Percentiles rank a stretch among this genome's conserved stretches.
These are phyloP conservation scores for Rhea americana DNA, from an alignment of 2,113 vertebrate species.

Conservation along the genomic window DNA sequence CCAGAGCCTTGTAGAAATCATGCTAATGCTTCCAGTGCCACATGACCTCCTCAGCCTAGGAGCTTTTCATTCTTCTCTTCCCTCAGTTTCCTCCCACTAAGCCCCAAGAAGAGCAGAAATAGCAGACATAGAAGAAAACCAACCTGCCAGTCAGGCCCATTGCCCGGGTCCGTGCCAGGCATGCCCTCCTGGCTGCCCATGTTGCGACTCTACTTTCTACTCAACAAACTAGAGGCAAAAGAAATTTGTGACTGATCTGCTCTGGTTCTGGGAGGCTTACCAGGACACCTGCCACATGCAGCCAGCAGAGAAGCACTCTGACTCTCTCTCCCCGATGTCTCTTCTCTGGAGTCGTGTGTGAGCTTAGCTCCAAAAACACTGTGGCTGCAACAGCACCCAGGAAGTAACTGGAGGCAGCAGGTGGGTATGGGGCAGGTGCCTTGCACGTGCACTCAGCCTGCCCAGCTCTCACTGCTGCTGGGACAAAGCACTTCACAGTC, in stretches of 20 bases:
- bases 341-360: background rate
- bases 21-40: background rate
- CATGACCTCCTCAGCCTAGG: background rate
- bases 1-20: background rate
- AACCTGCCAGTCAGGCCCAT: background rate
- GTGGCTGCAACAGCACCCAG: background rate
- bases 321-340: fast-evolving
- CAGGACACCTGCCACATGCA: background rate
- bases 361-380: background rate
- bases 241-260: background rate
- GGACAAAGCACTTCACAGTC: background rate
- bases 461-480: background rate
- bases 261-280: background rate
- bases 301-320: background rate
- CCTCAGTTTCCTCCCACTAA: background rate
- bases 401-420: background rate
- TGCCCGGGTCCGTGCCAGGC: background rate
- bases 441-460: background rate
- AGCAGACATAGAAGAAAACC: background rate
- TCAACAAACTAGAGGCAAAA: background rate
- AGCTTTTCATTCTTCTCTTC: background rate
- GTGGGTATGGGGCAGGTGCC: no score
- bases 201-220: background rate
- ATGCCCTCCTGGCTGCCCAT: background rate
- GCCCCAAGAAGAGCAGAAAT: background rate